Conservation (phyloP, 2,113 vertebrate genomes). For the Odobenus rosmarus region DNA sequence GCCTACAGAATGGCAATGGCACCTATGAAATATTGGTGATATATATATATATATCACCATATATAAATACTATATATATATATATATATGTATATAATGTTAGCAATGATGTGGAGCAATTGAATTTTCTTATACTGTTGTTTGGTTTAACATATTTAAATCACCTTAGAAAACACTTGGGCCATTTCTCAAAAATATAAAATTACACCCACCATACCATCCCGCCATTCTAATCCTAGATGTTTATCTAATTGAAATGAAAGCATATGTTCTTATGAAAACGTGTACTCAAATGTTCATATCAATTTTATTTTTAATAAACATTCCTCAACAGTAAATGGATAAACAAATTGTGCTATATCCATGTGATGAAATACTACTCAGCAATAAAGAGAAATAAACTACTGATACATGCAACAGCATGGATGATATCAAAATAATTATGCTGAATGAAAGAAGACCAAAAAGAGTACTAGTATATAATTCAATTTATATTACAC, state of each 20-base stretch:
- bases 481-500: not conserved
- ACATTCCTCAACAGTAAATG: not conserved
- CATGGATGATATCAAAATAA: not conserved
- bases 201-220: not conserved
- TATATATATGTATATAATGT: not conserved
- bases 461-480: not conserved
- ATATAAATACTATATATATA: too few relatives aligned
- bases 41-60: too few relatives aligned
- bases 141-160: not conserved
- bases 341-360: not conserved
- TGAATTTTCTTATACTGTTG: not conserved
- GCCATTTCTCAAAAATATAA: not conserved
- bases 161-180: not conserved
- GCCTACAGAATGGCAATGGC: not conserved
- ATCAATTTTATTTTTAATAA: not conserved
- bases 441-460: not conserved
- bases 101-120: not conserved
- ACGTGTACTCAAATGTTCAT: not conserved
- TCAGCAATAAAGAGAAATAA: not conserved
- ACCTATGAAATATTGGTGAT: not conserved
- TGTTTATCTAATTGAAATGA: not conserved
- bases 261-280: not conserved
- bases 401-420: not conserved
- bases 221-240: not conserved
- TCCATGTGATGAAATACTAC: not conserved